Percentiles rank a stretch among this genome's conserved stretches.
Evolutionary conservation across 2,888 invertebrate species (phyloP).

Genomic region (Euclidia mi): DNA sequence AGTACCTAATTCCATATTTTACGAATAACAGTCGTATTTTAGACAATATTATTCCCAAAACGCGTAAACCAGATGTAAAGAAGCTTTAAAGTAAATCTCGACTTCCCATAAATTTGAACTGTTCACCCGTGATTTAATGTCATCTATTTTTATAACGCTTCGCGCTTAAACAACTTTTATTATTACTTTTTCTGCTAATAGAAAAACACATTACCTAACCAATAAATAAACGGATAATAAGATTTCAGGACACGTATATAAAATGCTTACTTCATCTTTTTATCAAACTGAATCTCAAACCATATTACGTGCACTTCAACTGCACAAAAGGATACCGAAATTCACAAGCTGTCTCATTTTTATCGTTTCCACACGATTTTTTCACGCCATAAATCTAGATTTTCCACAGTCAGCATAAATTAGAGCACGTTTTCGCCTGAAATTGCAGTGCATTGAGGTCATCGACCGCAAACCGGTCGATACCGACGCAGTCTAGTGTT

Average conservation of each 20-base stretch:
- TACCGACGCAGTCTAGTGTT: slow-evolving; percentile 49
- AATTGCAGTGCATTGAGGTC: slow-evolving; percentile 51
- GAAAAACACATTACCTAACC: not conserved
- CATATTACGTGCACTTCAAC: slow-evolving; percentile 31
- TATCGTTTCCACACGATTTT: slow-evolving; percentile 45
- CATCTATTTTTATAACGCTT: not conserved
- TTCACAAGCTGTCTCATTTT: slow-evolving; percentile 28
- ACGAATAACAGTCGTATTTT: too few relatives aligned
- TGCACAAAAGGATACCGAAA: slow-evolving; percentile 22
- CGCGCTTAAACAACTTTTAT: not conserved
- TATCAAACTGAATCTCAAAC: slow-evolving; percentile 26
- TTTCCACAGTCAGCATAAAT: slow-evolving; percentile 52
- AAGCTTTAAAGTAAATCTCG: too few relatives aligned
- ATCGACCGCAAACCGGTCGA: slow-evolving; percentile 48
- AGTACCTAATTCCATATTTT: too few relatives aligned
- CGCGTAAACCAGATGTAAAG: too few relatives aligned
- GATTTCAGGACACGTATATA: slow-evolving; percentile 17
- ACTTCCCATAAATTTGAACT: too few relatives aligned
- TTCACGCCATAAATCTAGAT: slow-evolving; percentile 48
- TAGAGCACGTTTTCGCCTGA: slow-evolving; percentile 43
- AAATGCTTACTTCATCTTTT: slow-evolving; percentile 19
- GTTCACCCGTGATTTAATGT: too few relatives aligned
- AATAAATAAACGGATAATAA: slow-evolving; percentile 3
- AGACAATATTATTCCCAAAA: too few relatives aligned
- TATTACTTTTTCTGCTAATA: slow-evolving; percentile 1